A percentile compares a stretch with the other conserved stretches of the same genome.
phyloP scores from a whole-genome alignment of 2,888 invertebrate species.

The Girardia tigrina region DNA sequence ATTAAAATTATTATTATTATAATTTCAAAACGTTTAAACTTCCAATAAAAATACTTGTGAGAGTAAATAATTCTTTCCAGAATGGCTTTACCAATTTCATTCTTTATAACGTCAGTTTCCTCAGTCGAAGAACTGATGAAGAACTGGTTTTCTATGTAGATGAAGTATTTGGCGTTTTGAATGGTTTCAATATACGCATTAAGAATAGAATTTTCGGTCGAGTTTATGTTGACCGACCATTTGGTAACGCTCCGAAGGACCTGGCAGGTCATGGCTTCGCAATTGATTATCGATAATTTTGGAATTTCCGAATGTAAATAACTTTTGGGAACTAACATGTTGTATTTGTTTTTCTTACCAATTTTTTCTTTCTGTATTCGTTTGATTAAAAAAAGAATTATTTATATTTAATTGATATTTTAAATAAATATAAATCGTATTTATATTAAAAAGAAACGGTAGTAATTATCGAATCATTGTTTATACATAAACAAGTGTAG shows the following conservation, averaged over 20 bases:
- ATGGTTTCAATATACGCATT: slow-evolving; percentile 85
- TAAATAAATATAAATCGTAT: too few species aligned
- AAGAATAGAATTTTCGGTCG: slow-evolving; percentile 74
- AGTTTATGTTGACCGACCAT: slow-evolving; percentile 77
- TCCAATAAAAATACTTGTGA: too few species aligned
- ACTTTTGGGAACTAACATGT: slow-evolving; percentile 15
- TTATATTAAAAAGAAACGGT: too few species aligned
- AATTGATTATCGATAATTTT: slow-evolving; percentile 39
- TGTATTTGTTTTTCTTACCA: neutral
- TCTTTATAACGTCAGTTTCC: slow-evolving; percentile 57
- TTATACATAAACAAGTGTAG: too few species aligned
- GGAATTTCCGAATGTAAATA: slow-evolving; percentile 21
- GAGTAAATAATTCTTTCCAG: slow-evolving; percentile 72
- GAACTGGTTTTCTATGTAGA: slow-evolving; percentile 96
- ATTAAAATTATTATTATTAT: too few species aligned
- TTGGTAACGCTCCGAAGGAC: slow-evolving; percentile 70
- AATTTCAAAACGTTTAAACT: too few species aligned
- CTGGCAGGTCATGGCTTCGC: slow-evolving; percentile 51
- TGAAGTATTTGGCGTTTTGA: slow-evolving; percentile 72
- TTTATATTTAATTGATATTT: too few species aligned
- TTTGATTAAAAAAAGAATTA: too few species aligned
- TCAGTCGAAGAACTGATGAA: slow-evolving; percentile 64
- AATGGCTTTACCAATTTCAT: slow-evolving; percentile 73
- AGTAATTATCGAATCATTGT: too few species aligned
- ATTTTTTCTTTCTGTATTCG: slow-evolving; percentile 23